Evolutionary conservation across 2,113 vertebrate species (phyloP).

Genomic region (Indicator maculatus): DNA sequence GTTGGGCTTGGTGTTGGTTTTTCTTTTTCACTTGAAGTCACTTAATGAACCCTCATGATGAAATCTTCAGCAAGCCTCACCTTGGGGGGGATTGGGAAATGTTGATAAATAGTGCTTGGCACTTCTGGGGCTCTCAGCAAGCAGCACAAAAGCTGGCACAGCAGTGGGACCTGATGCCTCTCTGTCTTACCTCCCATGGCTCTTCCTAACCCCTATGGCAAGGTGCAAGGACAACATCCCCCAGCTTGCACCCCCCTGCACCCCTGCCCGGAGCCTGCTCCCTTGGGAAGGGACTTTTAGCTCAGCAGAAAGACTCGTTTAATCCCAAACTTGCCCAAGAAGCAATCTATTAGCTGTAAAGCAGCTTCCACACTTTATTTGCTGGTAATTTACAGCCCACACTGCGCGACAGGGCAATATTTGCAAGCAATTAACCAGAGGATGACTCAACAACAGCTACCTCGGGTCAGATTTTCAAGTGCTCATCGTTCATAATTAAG

Average conservation of each 20-base stretch:
- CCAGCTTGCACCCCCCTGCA: not conserved
- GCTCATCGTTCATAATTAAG: not conserved
- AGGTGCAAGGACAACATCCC: not conserved
- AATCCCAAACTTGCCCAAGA: not conserved
- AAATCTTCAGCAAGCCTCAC: conserved; percentile 43
- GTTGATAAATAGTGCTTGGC: conserved; percentile 45
- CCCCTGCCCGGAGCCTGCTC: not conserved
- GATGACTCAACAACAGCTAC: conserved; percentile 52
- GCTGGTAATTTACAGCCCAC: conserved; percentile 53
- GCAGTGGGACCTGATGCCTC: not conserved
- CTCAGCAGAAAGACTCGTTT: not conserved
- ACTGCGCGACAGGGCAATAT: conserved; percentile 40
- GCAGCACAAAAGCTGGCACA: not conserved
- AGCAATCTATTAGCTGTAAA: conserved; percentile 22
- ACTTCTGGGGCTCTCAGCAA: not conserved
- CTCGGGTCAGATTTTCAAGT: conserved; percentile 28
- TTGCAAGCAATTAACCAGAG: conserved; percentile 51
- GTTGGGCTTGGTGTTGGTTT: not conserved
- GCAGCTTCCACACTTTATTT: conserved; percentile 47
- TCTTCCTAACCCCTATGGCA: rapidly evolving
- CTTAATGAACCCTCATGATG: conserved; percentile 30
- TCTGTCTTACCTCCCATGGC: not conserved
- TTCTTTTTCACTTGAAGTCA: conserved; percentile 2
- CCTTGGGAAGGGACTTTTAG: not conserved
- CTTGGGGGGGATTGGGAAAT: conserved; percentile 36